phyloP scores from a whole-genome alignment of 23 tunicate species.

The Trididemnum miniatum region DNA sequence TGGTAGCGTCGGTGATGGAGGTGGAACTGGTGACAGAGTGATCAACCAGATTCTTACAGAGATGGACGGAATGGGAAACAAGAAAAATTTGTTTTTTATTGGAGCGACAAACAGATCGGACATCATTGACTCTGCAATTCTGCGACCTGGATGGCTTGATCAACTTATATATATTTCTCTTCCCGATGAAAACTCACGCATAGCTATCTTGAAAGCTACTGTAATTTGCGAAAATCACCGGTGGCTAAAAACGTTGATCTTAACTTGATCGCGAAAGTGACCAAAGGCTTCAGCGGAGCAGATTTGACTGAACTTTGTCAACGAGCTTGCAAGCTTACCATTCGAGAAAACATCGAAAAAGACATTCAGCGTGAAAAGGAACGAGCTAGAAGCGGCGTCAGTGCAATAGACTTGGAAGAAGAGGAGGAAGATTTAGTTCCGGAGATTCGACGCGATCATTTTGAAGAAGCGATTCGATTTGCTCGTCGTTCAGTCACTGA shows the following conservation, averaged over 20 bases:
- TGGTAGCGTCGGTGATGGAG: slow-evolving; percentile 97
- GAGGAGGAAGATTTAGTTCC: slow-evolving; percentile 96
- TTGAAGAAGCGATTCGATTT: slow-evolving; percentile 96
- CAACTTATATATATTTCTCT: slow-evolving; percentile 98
- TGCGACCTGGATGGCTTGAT: slow-evolving; percentile 95
- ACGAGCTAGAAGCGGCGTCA: slow-evolving; percentile 58
- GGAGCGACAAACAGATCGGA: slow-evolving; percentile 98
- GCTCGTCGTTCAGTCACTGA: slow-evolving; percentile 97
- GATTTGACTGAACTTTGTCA: slow-evolving; percentile 98
- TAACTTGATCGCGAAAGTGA: slow-evolving; percentile 77
- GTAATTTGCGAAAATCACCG: slow-evolving; percentile 92
- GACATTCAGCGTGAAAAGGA: slow-evolving; percentile 78
- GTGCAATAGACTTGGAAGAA: slow-evolving; percentile 49
- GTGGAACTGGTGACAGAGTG: slow-evolving; percentile 95
- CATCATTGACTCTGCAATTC: slow-evolving; percentile 93
- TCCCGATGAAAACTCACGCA: slow-evolving; percentile 92
- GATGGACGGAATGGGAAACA: slow-evolving; percentile 96
- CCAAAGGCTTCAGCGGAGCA: slow-evolving; percentile 98
- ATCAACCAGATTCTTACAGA: slow-evolving; percentile 96
- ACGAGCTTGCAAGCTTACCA: slow-evolving; percentile 98
- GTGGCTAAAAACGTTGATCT: slow-evolving; percentile 89
- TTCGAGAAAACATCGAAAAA: slow-evolving; percentile 89
- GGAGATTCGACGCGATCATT: slow-evolving; percentile 88
- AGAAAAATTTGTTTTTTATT: slow-evolving; percentile 94
- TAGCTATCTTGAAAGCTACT: slow-evolving; percentile 78